These are phyloP conservation scores for Drosophila pectinifera DNA, from an alignment of 1,140 invertebrate species.

Conservation along the genomic window DNA sequence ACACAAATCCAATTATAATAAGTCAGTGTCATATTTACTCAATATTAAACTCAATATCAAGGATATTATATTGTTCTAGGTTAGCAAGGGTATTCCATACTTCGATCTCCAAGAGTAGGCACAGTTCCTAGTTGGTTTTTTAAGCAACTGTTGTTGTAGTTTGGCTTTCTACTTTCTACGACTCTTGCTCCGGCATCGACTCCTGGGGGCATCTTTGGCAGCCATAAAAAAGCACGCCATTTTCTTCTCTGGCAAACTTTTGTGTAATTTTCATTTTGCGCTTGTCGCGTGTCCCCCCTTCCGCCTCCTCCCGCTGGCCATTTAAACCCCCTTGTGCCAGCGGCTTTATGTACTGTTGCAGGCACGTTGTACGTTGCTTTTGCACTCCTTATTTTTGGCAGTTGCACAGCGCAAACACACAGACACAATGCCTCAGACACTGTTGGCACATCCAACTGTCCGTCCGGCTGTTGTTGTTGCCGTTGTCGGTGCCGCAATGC, in stretches of 20 bases:
- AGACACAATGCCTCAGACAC: slow-evolving; percentile 49
- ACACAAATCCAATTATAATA: no score
- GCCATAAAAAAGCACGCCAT: slow-evolving; percentile 62
- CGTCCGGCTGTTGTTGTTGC: slow-evolving; percentile 19
- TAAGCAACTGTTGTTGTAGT: slow-evolving; percentile 10
- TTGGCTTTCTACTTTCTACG: slow-evolving; percentile 43
- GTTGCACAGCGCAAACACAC: slow-evolving; percentile 47
- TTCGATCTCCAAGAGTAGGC: neutral
- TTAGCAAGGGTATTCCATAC: neutral
- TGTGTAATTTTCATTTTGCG: slow-evolving; percentile 64
- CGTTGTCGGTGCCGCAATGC: slow-evolving; percentile 65
- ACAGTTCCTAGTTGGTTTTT: slow-evolving; percentile 3
- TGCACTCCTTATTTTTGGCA: slow-evolving; percentile 51
- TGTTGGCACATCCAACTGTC: slow-evolving; percentile 26
- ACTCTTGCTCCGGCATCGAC: slow-evolving; percentile 36
- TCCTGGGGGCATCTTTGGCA: slow-evolving; percentile 57
- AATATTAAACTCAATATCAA: no score
- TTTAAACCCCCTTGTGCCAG: slow-evolving; percentile 12
- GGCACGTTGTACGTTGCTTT: slow-evolving; percentile 52
- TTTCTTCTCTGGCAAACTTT: slow-evolving; percentile 57
- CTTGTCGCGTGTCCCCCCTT: slow-evolving; percentile 51
- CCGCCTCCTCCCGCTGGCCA: neutral
- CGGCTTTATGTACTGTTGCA: slow-evolving; percentile 57
- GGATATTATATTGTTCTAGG: neutral
- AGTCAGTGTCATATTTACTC: no score